phyloP scores from a whole-genome alignment of 2,797 vertebrate species.

The Melanotaenia parkinsoni region DNA sequence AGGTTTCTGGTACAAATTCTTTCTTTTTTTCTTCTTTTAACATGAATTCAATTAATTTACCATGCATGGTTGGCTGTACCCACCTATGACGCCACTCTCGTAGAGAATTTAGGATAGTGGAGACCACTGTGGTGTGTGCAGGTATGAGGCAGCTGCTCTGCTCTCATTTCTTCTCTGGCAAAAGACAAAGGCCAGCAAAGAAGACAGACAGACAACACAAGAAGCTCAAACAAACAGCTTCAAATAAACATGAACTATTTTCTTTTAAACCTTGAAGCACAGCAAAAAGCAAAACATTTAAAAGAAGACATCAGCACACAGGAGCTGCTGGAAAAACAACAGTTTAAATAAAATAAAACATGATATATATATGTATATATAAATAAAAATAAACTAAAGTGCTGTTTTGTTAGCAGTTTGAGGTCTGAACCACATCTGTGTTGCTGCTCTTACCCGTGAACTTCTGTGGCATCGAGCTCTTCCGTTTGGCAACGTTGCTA shows the following conservation, averaged over 20 bases:
- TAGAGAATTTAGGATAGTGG: constrained; percentile 57
- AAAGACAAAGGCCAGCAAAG: constrained; percentile 57
- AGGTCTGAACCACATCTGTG: background rate
- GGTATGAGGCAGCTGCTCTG: constrained; percentile 54
- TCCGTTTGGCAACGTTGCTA: constrained; percentile 95
- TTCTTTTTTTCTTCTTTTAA: background rate
- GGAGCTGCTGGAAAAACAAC: constrained; percentile 2
- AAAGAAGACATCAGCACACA: constrained; percentile 3
- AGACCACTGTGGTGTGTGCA: constrained; percentile 52
- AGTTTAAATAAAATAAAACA: background rate
- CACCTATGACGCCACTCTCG: constrained; percentile 61
- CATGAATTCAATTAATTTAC: constrained; percentile 22
- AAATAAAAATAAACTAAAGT: background rate
- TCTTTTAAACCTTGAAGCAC: constrained; percentile 23
- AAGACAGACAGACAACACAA: constrained; percentile 58
- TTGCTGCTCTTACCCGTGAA: constrained; percentile 90
- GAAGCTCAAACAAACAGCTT: constrained; percentile 59
- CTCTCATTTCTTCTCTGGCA: constrained; percentile 62
- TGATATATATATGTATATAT: too few species aligned
- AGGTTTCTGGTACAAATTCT: constrained; percentile 17
- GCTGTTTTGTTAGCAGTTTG: background rate
- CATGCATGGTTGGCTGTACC: constrained; percentile 60
- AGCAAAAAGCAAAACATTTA: constrained; percentile 38
- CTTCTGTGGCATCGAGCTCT: constrained; percentile 97
- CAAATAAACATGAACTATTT: constrained; percentile 24